Base-by-base conservation (phyloP, 2,113 vertebrate genomes). In the Penelope pileata region DNA sequence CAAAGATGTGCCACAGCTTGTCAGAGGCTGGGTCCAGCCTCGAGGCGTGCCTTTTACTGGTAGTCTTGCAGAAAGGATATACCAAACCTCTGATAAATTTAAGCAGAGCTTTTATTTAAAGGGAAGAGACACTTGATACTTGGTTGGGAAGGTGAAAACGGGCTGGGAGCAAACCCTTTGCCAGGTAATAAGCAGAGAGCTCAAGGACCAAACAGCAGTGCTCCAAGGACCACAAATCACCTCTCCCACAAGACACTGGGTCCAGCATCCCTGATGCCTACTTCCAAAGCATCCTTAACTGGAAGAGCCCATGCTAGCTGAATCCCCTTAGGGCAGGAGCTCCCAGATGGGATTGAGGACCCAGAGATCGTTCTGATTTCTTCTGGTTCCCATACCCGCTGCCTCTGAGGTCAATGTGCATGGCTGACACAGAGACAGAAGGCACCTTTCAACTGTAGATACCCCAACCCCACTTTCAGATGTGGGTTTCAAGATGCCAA, bases 321-420 rank as follows among this genome's bases (percentile, higher is more conserved):
- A 19, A 5, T 13, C 7, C 54, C 32, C 40, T 8, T 7, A 5
- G 45, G 80, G 24, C 58, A 40, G 58, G 30, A 53, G 26, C 3
- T 67, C 70, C 62, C 69, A 30, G n/a, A n/a, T 0, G 6, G 9
- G 1, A 0, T 1, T 34, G 26, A 70, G 12, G 17, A 72, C 13
- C 66, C 15, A 26, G 51, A 67, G 58, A 18, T 2, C 0, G 3
- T 2, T 1, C 45, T 6, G 73, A 6, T 64, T 62, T 7, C 29
- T 30, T 1, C 23, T 1, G 1, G 8, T 4, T 26, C 79, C 70
- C 2, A 18, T 1, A 7, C 1, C 45, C 38, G 2, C 3, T 3
- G 22, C 23, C 72, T 8, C 22, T 1, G 34, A 18, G 3, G 2
- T 6, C 24, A 2, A 4, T 1, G 16, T 8, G 16, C 6, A 3